Evolutionary conservation across 2,888 invertebrate genomes (phyloP).

Genomic region (Nasonia oneida): DNA sequence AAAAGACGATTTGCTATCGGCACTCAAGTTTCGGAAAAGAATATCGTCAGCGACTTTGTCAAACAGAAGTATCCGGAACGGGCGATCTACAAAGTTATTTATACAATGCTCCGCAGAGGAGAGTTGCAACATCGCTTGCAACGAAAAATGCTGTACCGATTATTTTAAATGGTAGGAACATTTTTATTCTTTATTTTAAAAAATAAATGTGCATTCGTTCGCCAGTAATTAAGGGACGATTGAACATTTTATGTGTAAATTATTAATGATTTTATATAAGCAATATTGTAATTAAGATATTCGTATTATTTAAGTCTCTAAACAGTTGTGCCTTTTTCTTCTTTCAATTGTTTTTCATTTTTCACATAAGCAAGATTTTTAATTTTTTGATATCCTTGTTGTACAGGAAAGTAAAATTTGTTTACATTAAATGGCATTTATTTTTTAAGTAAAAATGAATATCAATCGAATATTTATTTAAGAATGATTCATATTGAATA

Average conservation of each 20-base stretch:
- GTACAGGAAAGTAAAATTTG: neutral
- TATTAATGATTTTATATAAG: neutral
- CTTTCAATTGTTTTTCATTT: neutral
- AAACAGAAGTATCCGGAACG: slow-evolving; percentile 93
- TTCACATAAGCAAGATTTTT: neutral
- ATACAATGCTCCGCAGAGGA: slow-evolving; percentile 96
- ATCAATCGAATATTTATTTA: neutral
- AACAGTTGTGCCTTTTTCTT: neutral
- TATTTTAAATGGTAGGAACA: slow-evolving; percentile 75
- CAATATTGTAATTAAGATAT: neutral
- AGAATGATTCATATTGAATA: neutral
- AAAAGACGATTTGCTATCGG: slow-evolving; percentile 97
- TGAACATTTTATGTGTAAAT: neutral
- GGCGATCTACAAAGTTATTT: slow-evolving; percentile 93
- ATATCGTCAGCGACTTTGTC: slow-evolving; percentile 93
- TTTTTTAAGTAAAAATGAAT: neutral
- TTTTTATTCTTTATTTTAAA: slow-evolving; percentile 58
- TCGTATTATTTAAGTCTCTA: neutral
- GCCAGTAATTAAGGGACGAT: neutral
- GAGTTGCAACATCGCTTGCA: slow-evolving; percentile 98
- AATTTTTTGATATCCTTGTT: neutral
- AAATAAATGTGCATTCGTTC: slow-evolving; percentile 48
- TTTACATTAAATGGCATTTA: neutral
- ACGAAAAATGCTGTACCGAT: slow-evolving; percentile 96
- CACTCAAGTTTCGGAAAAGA: slow-evolving; percentile 97